Evolutionary conservation across 2,888 invertebrate genomes (phyloP), one percentile per base, ranked within the genome.

Genomic region (Catocala sponsa): DNA sequence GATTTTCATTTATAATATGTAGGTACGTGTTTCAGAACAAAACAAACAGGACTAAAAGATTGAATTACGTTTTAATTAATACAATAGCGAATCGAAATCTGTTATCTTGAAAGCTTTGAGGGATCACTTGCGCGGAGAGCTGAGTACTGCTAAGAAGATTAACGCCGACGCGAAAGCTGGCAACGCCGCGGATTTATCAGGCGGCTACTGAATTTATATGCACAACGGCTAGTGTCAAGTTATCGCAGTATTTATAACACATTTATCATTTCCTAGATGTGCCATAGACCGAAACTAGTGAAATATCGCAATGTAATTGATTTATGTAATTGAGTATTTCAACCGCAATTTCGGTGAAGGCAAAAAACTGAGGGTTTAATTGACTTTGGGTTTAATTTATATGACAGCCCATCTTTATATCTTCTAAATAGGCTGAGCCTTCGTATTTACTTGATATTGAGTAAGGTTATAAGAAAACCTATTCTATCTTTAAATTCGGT

Each of bases 141-240:
- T 78, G 69, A 64, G 59, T 80, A 82, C 74, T 66, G 56, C 61
- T 79, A 81, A 81, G 78, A 73, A 79, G 83, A 82, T 83, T 82
- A 80, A 72, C 71, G 58, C 52, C 48, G 62, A 68, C 63, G 72
- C 68, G 44, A 58, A 57, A 75, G 60, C 65, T 70, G 72, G 72
- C 67, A 76, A 64, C 68, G 65, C 72, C 69, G 63, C 60, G 69
- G 76, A 81, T 81, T 83, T 85, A 78, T 78, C 63, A 63, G 74
- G 68, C 59, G 65, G 74, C 80, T 79, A 65, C 80, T 68, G 69
- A 74, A 78, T 82, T 76, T 73, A 76, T 73, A 76, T 79, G 68
- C 68, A 72, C 46, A 59, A 56, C 50, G 50, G 50, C 55, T 52
- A 42, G 54, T 33, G 38, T 54, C 32, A 65, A 57, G 63, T 70